These are phyloP conservation scores for Drosophila triauraria DNA, from an alignment of 1,140 invertebrate species.

Conservation along the genomic window DNA sequence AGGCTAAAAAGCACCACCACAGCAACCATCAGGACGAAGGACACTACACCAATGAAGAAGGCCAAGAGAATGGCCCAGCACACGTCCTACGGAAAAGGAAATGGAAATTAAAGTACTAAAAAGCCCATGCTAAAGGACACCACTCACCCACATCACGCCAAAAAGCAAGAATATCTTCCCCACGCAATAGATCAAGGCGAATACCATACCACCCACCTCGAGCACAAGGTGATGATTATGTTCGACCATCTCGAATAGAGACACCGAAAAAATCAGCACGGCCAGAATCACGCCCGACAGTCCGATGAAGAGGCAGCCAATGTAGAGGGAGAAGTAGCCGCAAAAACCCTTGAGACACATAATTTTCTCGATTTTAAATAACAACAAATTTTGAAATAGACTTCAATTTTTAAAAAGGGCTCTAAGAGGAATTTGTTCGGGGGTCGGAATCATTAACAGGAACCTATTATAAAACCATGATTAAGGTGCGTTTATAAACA, in stretches of 20 bases:
- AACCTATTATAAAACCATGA: no score
- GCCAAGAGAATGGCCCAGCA: constrained; percentile 5
- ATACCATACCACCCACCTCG: neutral
- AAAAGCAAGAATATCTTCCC: constrained; percentile 12
- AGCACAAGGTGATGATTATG: fast-evolving
- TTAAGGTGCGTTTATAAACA: no score
- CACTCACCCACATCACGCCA: constrained; percentile 25
- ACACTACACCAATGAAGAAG: neutral
- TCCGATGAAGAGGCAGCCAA: constrained; percentile 22
- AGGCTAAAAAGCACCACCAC: neutral
- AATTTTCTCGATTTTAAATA: neutral
- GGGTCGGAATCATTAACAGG: no score
- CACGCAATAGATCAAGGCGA: neutral
- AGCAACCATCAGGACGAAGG: neutral
- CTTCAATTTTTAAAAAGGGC: neutral
- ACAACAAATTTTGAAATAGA: neutral
- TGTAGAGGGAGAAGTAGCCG: constrained; percentile 17
- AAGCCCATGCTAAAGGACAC: no score
- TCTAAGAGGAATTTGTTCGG: neutral
- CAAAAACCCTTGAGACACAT: constrained; percentile 21
- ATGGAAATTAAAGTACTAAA: neutral
- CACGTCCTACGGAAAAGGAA: constrained; percentile 4
- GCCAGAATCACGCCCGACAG: constrained; percentile 2
- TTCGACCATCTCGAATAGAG: constrained; percentile 1
- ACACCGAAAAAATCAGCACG: constrained; percentile 1